A percentile compares a stretch with the other conserved stretches of the same genome.
Conservation (phyloP, 2,113 vertebrate genomes). For the Anhinga rufa region DNA sequence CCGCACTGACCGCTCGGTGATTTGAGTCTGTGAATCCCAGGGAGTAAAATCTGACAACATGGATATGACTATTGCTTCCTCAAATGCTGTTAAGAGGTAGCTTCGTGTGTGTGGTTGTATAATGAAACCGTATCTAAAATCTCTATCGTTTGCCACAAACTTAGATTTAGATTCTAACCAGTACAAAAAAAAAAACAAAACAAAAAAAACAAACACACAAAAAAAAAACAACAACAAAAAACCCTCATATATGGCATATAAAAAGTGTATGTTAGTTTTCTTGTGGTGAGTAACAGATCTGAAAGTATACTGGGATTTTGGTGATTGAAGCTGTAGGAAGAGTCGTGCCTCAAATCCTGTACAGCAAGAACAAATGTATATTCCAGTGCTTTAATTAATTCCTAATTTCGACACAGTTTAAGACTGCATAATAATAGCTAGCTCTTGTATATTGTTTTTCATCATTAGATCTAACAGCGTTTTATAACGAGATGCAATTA, state of each 20-base stretch:
- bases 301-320: neutral
- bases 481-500: neutral
- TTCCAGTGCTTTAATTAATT: neutral
- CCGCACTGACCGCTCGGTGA: neutral
- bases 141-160: neutral
- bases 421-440: neutral
- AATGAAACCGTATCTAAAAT: neutral
- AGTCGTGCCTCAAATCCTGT: neutral
- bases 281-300: neutral
- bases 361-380: neutral
- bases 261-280: neutral
- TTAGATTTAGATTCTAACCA: neutral
- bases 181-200: neutral
- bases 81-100: neutral
- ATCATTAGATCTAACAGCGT: neutral
- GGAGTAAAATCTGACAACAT: neutral
- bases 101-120: neutral
- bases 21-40: neutral
- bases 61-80: neutral
- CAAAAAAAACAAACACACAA: too few relatives aligned
- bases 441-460: neutral
- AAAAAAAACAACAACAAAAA: too few relatives aligned
- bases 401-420: neutral
- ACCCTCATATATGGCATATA: too few relatives aligned
- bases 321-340: neutral